phyloP scores from a whole-genome alignment of 2,888 invertebrate genomes.

The Cenopis cana region DNA sequence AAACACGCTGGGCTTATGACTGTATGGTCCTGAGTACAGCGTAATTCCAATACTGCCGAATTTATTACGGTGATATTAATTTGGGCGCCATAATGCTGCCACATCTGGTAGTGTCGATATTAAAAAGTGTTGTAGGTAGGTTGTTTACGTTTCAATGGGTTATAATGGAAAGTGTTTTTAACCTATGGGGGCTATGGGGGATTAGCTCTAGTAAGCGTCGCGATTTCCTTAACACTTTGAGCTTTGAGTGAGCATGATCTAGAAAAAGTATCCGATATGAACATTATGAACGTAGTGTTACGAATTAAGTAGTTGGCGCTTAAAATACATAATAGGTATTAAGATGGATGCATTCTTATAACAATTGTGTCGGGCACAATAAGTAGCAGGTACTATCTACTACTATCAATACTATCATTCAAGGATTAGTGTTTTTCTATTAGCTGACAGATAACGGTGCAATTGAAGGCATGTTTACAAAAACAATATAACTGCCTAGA shows the following conservation, averaged over 20 bases:
- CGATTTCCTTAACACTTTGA: no score
- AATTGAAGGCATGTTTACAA: no score
- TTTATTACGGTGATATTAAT: conserved; percentile 22
- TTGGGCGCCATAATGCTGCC: conserved; percentile 6
- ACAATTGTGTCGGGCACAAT: not conserved
- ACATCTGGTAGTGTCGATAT: conserved; percentile 23
- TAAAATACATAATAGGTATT: not conserved
- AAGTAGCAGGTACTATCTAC: no score
- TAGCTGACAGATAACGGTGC: no score
- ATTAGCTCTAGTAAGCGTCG: no score
- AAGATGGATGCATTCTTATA: not conserved
- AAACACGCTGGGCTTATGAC: not conserved
- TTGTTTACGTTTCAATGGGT: conserved; percentile 3
- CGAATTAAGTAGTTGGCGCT: not conserved
- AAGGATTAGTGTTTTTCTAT: no score
- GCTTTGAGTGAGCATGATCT: no score
- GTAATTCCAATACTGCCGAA: conserved; percentile 12
- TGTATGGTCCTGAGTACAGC: not conserved
- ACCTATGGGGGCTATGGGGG: no score
- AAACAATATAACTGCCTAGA: no score
- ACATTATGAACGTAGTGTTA: not conserved
- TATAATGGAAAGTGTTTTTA: no score
- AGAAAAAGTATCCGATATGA: not conserved
- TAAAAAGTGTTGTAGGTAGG: conserved; percentile 16
- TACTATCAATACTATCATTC: no score